Evolutionary conservation across 2,888 invertebrate genomes (phyloP).

Genomic region (Tiliacea citrago): DNA sequence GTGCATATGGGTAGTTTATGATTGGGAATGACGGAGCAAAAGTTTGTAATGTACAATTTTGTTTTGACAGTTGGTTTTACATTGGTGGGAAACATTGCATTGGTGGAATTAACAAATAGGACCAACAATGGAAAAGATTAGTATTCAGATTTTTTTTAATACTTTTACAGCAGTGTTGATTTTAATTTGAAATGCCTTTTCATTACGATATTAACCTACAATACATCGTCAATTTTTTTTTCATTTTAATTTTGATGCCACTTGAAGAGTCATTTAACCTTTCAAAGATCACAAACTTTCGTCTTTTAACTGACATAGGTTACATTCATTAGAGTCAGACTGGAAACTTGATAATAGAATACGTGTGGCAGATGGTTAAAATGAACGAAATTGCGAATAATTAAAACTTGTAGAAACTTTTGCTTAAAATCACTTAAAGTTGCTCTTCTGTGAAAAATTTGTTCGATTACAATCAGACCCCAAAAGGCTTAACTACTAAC

Average conservation of each 20-base stretch:
- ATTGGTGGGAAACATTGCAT: background rate
- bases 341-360: slow-evolving; percentile 22
- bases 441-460: slow-evolving; percentile 40
- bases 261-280: background rate
- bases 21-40: slow-evolving; percentile 45
- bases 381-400: slow-evolving; percentile 28
- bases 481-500: slow-evolving; percentile 29
- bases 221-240: background rate
- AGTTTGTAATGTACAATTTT: slow-evolving; percentile 1
- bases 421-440: slow-evolving; percentile 38
- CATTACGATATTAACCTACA: no score
- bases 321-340: slow-evolving; percentile 28
- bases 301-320: slow-evolving; percentile 8
- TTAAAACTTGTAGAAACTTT: slow-evolving; percentile 43
- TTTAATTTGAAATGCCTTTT: background rate
- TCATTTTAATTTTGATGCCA: background rate
- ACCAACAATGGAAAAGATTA: background rate
- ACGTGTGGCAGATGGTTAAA: slow-evolving; percentile 33
- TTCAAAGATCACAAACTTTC: slow-evolving; percentile 6
- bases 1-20: slow-evolving; percentile 43
- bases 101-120: background rate
- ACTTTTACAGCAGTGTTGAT: background rate
- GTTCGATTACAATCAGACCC: slow-evolving; percentile 31
- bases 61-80: slow-evolving; percentile 4
- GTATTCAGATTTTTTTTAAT: background rate